Percentiles rank a stretch among this genome's conserved stretches.
Conservation (phyloP, 2,888 invertebrate genomes). For the Muschampia plurimacula region DNA sequence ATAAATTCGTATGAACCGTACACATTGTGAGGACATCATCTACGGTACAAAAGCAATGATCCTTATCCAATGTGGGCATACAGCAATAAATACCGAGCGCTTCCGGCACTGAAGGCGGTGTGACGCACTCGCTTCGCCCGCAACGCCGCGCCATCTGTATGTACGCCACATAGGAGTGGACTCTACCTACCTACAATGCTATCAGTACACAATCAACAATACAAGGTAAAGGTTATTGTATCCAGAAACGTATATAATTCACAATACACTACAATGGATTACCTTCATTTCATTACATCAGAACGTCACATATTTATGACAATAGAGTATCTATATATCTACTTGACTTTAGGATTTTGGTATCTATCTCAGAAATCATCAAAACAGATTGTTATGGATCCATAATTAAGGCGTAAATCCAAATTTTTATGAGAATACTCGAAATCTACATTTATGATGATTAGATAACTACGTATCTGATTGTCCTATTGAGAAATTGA, state of each 20-base stretch:
- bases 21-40: constrained; percentile 22
- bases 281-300: constrained; percentile 21
- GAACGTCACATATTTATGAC: constrained; percentile 6
- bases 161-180: constrained; percentile 35
- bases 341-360: not conserved
- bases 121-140: constrained; percentile 54
- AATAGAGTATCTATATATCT: not conserved
- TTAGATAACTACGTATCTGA: too few relatives aligned
- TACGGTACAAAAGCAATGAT: constrained; percentile 43
- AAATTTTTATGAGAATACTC: too few relatives aligned
- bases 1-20: not conserved
- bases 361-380: not conserved
- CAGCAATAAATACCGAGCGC: constrained; percentile 44
- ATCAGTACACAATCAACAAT: constrained; percentile 56
- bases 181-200: constrained; percentile 49
- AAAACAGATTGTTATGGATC: too few relatives aligned
- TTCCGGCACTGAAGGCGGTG: constrained; percentile 51
- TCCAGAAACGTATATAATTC: constrained; percentile 54
- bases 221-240: constrained; percentile 81
- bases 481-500: too few relatives aligned
- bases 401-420: too few relatives aligned
- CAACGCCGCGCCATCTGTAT: constrained; percentile 28
- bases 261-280: constrained; percentile 23
- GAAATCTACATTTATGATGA: not conserved
- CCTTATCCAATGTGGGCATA: constrained; percentile 43